These are phyloP conservation scores for Acanthopagrus latus DNA, from an alignment of 2,797 vertebrate genomes.

Conservation along the genomic window DNA sequence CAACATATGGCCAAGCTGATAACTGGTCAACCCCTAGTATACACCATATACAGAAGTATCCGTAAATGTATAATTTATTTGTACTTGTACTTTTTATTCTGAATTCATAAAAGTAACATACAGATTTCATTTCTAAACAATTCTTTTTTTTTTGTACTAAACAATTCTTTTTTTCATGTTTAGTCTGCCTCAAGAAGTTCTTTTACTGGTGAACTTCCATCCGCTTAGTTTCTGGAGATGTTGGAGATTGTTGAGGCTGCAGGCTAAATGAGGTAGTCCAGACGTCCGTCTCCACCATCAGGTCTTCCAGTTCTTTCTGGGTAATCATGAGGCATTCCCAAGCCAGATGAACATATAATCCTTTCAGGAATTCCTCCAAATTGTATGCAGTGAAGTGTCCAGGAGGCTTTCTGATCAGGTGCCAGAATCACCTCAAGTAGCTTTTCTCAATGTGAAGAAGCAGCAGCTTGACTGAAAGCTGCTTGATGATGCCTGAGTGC, in stretches of 20 bases:
- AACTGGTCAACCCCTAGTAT: too few relatives aligned
- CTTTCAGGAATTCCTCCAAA: slow-evolving; percentile 2
- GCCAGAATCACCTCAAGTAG: slow-evolving; percentile 20
- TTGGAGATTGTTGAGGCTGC: neutral
- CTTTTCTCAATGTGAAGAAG: slow-evolving; percentile 11
- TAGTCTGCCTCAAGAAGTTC: neutral
- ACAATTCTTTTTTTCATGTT: too few relatives aligned
- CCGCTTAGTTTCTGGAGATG: slow-evolving; percentile 1
- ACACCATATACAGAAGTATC: too few relatives aligned
- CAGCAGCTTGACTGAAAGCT: neutral
- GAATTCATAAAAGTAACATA: too few relatives aligned
- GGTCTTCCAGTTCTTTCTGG: slow-evolving; percentile 20
- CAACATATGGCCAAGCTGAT: too few relatives aligned
- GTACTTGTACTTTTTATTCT: too few relatives aligned
- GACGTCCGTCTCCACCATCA: neutral
- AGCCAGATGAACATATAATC: slow-evolving; percentile 45
- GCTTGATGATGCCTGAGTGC: slow-evolving; percentile 1
- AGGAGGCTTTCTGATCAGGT: neutral
- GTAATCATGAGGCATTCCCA: slow-evolving; percentile 29
- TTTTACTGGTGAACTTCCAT: neutral
- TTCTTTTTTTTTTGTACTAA: too few relatives aligned
- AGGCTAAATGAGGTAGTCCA: slow-evolving; percentile 2
- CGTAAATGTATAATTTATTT: too few relatives aligned
- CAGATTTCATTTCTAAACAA: too few relatives aligned
- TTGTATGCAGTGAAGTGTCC: slow-evolving; percentile 16